phyloP scores from a whole-genome alignment of 1,140 invertebrate species.

The Lasaia peninsularis region DNA sequence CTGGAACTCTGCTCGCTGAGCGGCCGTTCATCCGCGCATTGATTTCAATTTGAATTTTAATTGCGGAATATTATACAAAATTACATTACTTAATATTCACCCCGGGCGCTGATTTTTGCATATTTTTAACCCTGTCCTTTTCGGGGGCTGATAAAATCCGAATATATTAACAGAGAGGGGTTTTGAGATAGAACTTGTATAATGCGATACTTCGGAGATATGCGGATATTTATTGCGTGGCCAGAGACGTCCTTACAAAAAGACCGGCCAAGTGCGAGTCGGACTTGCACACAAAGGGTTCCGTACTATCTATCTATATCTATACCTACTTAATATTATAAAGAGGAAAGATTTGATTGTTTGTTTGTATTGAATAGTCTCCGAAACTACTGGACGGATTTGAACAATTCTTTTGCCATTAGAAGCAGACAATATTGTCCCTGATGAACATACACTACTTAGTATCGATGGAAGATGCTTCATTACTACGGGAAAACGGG shows the following conservation, averaged over 20 bases:
- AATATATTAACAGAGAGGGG: slow-evolving; percentile 50
- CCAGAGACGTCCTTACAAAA: not conserved
- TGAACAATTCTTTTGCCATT: too few relatives aligned
- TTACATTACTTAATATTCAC: slow-evolving; percentile 74
- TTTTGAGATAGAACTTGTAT: slow-evolving; percentile 11
- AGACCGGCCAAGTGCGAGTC: too few relatives aligned
- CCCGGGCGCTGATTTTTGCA: slow-evolving; percentile 70
- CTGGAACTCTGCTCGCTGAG: slow-evolving; percentile 12
- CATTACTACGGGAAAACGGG: too few relatives aligned
- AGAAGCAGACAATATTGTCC: too few relatives aligned
- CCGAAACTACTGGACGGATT: too few relatives aligned
- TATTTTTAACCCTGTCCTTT: slow-evolving; percentile 52
- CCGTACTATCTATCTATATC: too few relatives aligned
- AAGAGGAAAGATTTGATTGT: too few relatives aligned
- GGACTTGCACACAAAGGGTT: too few relatives aligned
- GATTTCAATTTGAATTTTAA: slow-evolving; percentile 79
- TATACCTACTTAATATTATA: too few relatives aligned
- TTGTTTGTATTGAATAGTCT: too few relatives aligned
- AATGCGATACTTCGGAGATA: slow-evolving; percentile 29
- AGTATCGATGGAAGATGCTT: too few relatives aligned
- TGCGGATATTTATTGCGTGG: slow-evolving; percentile 31
- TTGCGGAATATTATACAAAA: slow-evolving; percentile 76
- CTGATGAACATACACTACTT: too few relatives aligned
- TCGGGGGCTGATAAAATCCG: slow-evolving; percentile 59
- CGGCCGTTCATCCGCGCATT: slow-evolving; percentile 63